These are phyloP conservation scores for Myotis brandtii DNA, from an alignment of 2,113 vertebrate species.

Conservation along the genomic window DNA sequence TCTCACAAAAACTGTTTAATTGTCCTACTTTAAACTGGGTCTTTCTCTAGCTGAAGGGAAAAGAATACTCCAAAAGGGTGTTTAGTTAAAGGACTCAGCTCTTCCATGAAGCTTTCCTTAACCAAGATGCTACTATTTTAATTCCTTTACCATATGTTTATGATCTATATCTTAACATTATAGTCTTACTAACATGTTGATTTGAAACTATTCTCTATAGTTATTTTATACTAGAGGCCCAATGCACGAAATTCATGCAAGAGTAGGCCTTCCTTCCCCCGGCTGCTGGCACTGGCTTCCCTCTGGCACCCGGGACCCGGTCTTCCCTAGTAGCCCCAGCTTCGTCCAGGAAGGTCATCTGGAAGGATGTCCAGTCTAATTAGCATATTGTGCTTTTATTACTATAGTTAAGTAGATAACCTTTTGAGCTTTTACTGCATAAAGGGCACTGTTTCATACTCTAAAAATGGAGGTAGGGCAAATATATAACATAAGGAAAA, in stretches of 20 bases:
- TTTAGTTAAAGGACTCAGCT: background rate
- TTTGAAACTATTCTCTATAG: background rate
- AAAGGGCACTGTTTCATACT: background rate
- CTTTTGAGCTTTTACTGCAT: background rate
- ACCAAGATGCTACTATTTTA: background rate
- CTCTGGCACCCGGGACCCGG: no score
- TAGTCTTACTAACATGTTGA: background rate
- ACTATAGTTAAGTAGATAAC: background rate
- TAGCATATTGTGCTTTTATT: no score
- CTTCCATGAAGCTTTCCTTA: background rate
- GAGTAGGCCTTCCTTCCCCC: no score
- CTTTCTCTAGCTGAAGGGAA: background rate
- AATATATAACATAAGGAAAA: background rate
- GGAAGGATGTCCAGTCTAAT: no score
- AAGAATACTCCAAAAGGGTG: background rate
- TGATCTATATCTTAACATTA: slow-evolving; percentile 12
- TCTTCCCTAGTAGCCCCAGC: no score
- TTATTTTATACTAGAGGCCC: background rate
- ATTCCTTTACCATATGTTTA: background rate
- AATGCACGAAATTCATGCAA: no score
- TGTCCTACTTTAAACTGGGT: background rate
- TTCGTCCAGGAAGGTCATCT: no score
- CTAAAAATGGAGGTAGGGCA: background rate
- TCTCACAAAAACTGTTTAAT: background rate
- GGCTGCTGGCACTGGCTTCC: no score